phyloP scores from a whole-genome alignment of 2,113 vertebrate species.

The Bettongia penicillata region DNA sequence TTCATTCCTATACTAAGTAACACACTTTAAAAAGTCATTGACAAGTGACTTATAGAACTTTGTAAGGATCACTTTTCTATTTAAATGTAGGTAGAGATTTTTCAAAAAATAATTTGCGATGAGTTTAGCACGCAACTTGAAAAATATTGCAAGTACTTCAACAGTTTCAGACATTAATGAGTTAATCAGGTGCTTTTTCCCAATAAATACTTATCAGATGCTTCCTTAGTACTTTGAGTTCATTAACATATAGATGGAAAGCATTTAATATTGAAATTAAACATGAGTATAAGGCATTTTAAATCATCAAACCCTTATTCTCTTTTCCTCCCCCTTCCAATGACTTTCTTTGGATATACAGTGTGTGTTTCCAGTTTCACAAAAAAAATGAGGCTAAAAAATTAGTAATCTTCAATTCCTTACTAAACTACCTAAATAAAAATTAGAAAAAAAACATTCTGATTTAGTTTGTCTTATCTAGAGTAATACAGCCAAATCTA shows the following conservation, averaged over 20 bases:
- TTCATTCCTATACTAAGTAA: not conserved
- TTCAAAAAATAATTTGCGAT: conserved; percentile 21
- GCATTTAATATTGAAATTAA: not conserved
- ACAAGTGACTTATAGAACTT: conserved; percentile 1
- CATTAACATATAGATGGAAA: conserved; percentile 17
- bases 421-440: conserved; percentile 15
- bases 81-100: conserved; percentile 22
- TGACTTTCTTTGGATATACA: not conserved
- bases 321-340: not conserved
- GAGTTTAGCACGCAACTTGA: conserved; percentile 38
- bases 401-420: not conserved
- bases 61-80: not conserved
- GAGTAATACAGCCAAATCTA: not conserved
- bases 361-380: not conserved
- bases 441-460: not conserved
- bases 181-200: not conserved
- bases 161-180: conserved; percentile 12
- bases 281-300: not conserved
- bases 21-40: not conserved
- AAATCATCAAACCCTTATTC: not conserved
- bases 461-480: not conserved
- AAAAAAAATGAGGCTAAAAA: not conserved
- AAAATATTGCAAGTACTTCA: conserved; percentile 44
- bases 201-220: conserved; percentile 33
- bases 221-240: conserved; percentile 18